Percentiles rank a stretch among this genome's conserved stretches.
Conservation (phyloP, 2,797 vertebrate species). For the Novumbra hubbsi region DNA sequence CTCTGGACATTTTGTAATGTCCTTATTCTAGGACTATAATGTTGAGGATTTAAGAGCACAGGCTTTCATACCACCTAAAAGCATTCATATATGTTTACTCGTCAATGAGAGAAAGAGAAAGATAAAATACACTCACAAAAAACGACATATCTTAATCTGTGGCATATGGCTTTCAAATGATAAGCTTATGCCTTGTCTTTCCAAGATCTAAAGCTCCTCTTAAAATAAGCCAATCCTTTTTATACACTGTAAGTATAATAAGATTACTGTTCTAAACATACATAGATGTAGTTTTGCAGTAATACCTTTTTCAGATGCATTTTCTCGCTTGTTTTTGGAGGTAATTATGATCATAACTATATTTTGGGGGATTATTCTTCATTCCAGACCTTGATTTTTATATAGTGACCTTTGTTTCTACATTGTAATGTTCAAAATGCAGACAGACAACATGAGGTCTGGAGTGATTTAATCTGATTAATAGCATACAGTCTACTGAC, state of each 20-base stretch:
- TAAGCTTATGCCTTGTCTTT: constrained; percentile 71
- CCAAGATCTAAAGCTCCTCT: constrained; percentile 74
- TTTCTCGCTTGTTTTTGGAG: constrained; percentile 39
- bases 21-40: constrained; percentile 61
- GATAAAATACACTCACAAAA: constrained; percentile 29
- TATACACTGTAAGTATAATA: constrained; percentile 71
- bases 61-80: constrained; percentile 54
- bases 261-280: constrained; percentile 67
- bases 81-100: constrained; percentile 55
- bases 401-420: not conserved
- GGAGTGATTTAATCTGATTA: constrained; percentile 64
- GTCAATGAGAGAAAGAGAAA: constrained; percentile 56
- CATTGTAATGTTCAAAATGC: constrained; percentile 4
- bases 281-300: constrained; percentile 24
- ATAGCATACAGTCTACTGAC: constrained; percentile 26
- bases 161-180: constrained; percentile 76
- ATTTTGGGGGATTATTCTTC: constrained; percentile 18
- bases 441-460: constrained; percentile 32
- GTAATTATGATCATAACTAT: constrained; percentile 35
- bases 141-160: constrained; percentile 66
- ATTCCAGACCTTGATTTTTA: constrained; percentile 11
- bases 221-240: constrained; percentile 72
- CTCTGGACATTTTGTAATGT: constrained; percentile 57
- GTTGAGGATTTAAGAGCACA: constrained; percentile 60
- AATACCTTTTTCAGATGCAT: constrained; percentile 30